A percentile compares a stretch with the other conserved stretches of the same genome.
Evolutionary conservation across 1,140 invertebrate species (phyloP).

Genomic region (Chymomyza costata): DNA sequence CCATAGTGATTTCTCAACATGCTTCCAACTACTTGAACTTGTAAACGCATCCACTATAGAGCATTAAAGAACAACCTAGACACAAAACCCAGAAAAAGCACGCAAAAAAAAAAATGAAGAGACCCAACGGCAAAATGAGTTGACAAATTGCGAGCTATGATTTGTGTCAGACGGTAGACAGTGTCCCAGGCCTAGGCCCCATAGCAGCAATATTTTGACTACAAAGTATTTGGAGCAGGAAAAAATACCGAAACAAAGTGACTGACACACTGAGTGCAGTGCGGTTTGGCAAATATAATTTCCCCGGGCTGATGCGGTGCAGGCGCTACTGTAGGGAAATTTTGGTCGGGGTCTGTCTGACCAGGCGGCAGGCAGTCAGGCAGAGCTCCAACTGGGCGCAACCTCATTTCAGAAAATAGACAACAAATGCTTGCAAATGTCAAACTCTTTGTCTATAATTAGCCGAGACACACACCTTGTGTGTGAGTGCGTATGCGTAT

Average conservation of each 20-base stretch:
- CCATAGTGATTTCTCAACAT: no score
- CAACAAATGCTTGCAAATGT: constrained; percentile 38
- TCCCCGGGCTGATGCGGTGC: not conserved
- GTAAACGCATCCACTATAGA: no score
- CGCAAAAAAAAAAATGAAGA: constrained; percentile 14
- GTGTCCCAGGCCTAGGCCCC: no score
- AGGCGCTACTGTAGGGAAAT: constrained; percentile 10
- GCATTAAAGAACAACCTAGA: constrained; percentile 24
- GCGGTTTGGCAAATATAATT: no score
- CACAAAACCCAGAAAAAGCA: not conserved
- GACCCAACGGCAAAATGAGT: constrained; percentile 52
- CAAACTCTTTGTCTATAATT: constrained; percentile 57
- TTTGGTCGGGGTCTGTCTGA: constrained; percentile 14
- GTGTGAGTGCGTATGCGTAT: not conserved
- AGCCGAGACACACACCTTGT: constrained; percentile 33
- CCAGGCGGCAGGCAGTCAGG: not conserved
- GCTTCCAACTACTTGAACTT: no score
- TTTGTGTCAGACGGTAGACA: constrained; percentile 50
- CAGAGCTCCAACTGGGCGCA: constrained; percentile 29
- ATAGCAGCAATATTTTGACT: constrained; percentile 46
- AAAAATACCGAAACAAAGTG: constrained; percentile 5
- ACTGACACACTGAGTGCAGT: no score
- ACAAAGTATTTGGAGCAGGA: constrained; percentile 1
- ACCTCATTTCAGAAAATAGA: constrained; percentile 56
- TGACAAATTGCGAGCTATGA: constrained; percentile 60